A percentile compares a stretch with the other conserved stretches of the same genome.
Conservation (phyloP, 2,888 invertebrate genomes). For the Amphimallon solstitiale region DNA sequence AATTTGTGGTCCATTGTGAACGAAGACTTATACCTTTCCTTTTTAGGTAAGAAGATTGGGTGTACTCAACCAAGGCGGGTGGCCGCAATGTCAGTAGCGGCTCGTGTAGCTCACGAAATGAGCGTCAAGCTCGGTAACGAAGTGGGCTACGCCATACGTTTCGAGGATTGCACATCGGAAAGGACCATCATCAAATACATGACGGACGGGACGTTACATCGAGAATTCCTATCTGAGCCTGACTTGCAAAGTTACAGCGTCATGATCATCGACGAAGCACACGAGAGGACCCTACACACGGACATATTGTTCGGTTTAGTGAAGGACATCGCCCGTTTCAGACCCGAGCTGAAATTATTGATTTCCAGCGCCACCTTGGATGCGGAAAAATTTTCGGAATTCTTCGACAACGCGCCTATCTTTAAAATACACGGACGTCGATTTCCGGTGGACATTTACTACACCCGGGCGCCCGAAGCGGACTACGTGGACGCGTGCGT, state of each 20-base stretch:
- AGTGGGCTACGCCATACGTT: slow-evolving; percentile 91
- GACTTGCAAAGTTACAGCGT: slow-evolving; percentile 96
- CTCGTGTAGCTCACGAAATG: slow-evolving; percentile 98
- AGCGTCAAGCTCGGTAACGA: slow-evolving; percentile 93
- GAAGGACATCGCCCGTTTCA: slow-evolving; percentile 92
- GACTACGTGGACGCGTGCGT: slow-evolving; percentile 98
- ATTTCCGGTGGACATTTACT: slow-evolving; percentile 98
- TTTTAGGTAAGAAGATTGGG: slow-evolving; percentile 80
- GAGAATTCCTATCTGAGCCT: slow-evolving; percentile 97
- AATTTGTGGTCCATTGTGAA: neutral
- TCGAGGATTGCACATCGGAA: slow-evolving; percentile 99
- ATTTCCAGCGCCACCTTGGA: slow-evolving; percentile 99
- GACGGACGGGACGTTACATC: slow-evolving; percentile 98
- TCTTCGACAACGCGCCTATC: slow-evolving; percentile 98
- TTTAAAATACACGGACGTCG: slow-evolving; percentile 94
- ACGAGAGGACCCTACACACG: slow-evolving; percentile 97
- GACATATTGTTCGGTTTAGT: slow-evolving; percentile 98
- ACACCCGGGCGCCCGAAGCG: slow-evolving; percentile 99
- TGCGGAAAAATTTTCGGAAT: slow-evolving; percentile 96
- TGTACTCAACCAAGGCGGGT: slow-evolving; percentile 98
- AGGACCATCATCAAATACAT: slow-evolving; percentile 97
- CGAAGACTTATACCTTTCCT: no score
- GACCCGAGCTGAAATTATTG: slow-evolving; percentile 92
- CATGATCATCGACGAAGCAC: slow-evolving; percentile 99
- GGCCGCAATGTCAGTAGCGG: slow-evolving; percentile 99